Evolutionary conservation across 2,797 vertebrate species (phyloP), one percentile per base, ranked within the genome.

Genomic region (Melanotaenia pygmaea): DNA sequence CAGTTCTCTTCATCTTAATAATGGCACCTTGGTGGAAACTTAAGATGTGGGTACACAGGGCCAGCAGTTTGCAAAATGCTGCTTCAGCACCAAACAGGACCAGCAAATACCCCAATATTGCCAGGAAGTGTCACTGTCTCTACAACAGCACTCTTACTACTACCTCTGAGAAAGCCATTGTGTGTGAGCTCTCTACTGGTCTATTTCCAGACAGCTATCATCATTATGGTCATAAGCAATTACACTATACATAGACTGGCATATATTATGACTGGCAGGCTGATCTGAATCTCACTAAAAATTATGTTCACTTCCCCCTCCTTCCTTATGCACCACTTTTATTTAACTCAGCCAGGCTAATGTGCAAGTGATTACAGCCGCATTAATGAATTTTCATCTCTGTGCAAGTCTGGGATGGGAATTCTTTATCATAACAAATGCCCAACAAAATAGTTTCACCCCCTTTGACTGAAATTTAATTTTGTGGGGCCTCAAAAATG

Each of bases 341-440:
- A 60, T 79, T 84, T 86, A 64, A 70, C 70, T 74, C 82, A 79
- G 67, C 86, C 82, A 62, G 62, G 77, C 78, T 90, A 79, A 92
- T 88, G 81, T 85, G 77, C 40, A 72, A 86, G 80, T 79, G 82
- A 93, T 93, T 91, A 89, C 80, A 56, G 74, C 30, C 22, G 7
- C 77, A 80, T 89, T 89, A 85, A 92, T 90, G 82, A 85, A 84
- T 88, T 85, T 86, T 91, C 77, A 65, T 85, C 81, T 72, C 76
- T 43, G 59, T 43, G 5, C 37, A 53, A 76, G 71, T 84, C 85
- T 84, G 80, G 32, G 86, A 89, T 83, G 73, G 28, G 70, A 68
- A 56, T 85, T 79, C 40, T 91, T 91, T 83, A 84, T 88, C 75
- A 84, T 87, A 80, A 91, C 77, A 90, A 88, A 88, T 82, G 70